These are phyloP conservation scores for Spizaetus ornatus DNA, from an alignment of 2,113 vertebrate genomes.

Conservation along the genomic window DNA sequence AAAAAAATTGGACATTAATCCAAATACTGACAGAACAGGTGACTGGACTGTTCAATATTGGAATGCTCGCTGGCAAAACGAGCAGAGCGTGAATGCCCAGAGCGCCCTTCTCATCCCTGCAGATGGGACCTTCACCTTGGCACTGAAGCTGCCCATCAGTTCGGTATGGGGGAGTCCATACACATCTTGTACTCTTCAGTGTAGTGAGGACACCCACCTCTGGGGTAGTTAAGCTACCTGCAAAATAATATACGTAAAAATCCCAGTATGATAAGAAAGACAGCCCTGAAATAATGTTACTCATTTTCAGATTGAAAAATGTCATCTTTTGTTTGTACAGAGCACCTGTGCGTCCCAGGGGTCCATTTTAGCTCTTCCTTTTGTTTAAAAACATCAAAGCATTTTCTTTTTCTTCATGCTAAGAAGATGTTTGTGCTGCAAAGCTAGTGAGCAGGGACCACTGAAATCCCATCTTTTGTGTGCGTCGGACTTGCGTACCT, in stretches of 20 bases:
- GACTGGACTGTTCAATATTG: not conserved
- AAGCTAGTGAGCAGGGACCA: not conserved
- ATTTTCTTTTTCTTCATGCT: not conserved
- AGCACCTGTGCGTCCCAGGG: not conserved
- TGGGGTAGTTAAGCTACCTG: not conserved
- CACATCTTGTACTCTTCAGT: not conserved
- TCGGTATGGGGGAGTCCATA: fast-evolving
- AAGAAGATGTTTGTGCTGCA: not conserved
- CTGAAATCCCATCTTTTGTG: not conserved
- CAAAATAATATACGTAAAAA: not conserved
- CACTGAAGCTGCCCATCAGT: not conserved
- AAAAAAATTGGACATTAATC: not conserved
- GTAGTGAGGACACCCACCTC: not conserved
- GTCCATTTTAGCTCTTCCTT: not conserved
- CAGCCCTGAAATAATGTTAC: not conserved
- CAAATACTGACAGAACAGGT: not conserved
- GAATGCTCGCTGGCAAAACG: not conserved
- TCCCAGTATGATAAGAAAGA: not conserved
- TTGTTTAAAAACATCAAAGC: not conserved
- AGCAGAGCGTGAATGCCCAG: not conserved
- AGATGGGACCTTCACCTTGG: not conserved
- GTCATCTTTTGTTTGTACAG: not conserved
- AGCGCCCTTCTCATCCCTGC: not conserved
- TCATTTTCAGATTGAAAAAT: not conserved
- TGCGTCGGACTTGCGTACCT: not conserved